Evolutionary conservation across 2,113 vertebrate genomes (phyloP), one percentile per base, ranked within the genome.

Genomic region (Irena cyanogastra): DNA sequence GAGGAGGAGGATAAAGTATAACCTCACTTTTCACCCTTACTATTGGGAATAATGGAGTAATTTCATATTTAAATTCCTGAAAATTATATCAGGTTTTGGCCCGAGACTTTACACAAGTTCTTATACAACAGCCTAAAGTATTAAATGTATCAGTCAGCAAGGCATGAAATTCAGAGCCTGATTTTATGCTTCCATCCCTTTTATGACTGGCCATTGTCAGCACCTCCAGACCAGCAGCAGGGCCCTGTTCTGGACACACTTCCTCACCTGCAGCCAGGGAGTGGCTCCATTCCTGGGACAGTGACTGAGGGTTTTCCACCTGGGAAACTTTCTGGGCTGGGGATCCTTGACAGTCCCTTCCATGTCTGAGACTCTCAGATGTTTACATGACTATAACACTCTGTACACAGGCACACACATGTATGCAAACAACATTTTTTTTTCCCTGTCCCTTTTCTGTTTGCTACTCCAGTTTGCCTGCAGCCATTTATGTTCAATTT

Each of bases 401-500:
- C 10, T 20, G 17, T 60, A 35, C 33, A 18, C 22, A 78, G 27
- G 30, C n/a, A 50, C 33, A 50, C 45, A 63, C 6, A 37, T 1
- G 16, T 52, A 61, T 26, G 53, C 45, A 92, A 80, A 83, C 39
- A 37, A 35, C 11, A 23, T 59, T 66, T 49, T 57, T 50, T 53
- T 37, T 16, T 2, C 6, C 10, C 50, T 66, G 18, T 83, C 72
- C 45, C 27, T 71, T 93, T 85, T 65, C 60, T 63, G 64, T 75
- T 93, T 57, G n/a, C 52, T 86, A 49, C 70, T 93, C 57, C 61
- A 81, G 77, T 88, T 95, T 79, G 85, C 96, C 90, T 94, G 83
- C 68, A 91, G 94, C 60, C 61, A 93, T 96, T 95, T 95, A 60
- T 93, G 93, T 97, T 95, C 95, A 95, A 97, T 96, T 96, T 96